Conservation (phyloP, 2,797 vertebrate species). For the Anguilla megastoma region DNA sequence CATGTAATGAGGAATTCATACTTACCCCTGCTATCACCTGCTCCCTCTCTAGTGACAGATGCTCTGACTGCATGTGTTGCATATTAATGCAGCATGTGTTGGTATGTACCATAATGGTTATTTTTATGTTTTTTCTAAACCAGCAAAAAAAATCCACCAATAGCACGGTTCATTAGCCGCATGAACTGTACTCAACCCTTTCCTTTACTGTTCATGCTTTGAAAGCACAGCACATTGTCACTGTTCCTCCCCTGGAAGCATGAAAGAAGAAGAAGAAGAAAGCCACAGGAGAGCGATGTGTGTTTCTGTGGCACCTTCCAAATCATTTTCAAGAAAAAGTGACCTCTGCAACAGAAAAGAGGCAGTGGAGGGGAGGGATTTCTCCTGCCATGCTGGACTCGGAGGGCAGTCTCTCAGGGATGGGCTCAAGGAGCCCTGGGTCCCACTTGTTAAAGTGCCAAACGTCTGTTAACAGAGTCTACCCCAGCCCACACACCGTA, state of each 20-base stretch:
- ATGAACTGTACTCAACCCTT: not conserved
- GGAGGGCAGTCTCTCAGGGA: not conserved
- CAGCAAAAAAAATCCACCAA: not conserved
- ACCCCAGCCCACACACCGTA: not conserved
- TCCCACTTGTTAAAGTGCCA: not conserved
- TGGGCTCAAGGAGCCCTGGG: not conserved
- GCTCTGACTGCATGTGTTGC: not conserved
- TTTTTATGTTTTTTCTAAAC: not conserved
- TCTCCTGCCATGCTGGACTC: not conserved
- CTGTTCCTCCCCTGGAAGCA: not conserved
- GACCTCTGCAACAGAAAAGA: not conserved
- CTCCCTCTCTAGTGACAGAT: not conserved
- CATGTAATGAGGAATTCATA: not conserved
- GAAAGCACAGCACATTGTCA: not conserved
- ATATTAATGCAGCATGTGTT: not conserved
- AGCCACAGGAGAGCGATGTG: not conserved
- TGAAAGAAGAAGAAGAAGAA: constrained; percentile 6
- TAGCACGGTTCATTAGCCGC: not conserved
- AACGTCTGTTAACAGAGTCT: not conserved
- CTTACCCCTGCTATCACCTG: not conserved
- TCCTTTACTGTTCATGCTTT: not conserved
- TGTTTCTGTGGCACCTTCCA: not conserved
- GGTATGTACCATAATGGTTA: not conserved
- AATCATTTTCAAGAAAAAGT: not conserved
- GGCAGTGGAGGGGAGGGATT: not conserved